Base-by-base conservation (phyloP, 1,140 invertebrate species). In the Heliconius eleuchia region DNA sequence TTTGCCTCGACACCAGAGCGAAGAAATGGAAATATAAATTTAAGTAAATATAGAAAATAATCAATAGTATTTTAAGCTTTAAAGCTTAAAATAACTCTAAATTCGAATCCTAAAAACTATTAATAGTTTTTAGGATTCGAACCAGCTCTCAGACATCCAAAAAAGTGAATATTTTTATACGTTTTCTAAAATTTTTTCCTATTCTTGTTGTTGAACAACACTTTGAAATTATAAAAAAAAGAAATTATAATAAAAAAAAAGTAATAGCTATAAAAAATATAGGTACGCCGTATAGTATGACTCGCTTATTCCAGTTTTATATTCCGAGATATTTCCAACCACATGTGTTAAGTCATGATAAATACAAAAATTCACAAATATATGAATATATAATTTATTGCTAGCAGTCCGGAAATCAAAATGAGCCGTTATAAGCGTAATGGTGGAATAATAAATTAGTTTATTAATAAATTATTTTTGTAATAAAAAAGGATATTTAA, bases 351-450 rank as follows among this genome's bases (percentile, higher is more conserved):
- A 73, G 72, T 77, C 39, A 73, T 73, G 39, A 42, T 55, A 78
- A 78, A 39, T 23, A 57, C 42, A 55, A 78, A 71, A 78, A 78
- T n/a, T 78, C 23, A 30, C 34, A 52, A 57, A 73, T 71, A 73
- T 13, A n/a, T 72, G 72, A 78, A 57, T 66, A 66, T 66, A 66
- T 76, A 46, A 71, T 71, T 71, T 66, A 76, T 71, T 70, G 55
- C 30, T 60, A 50, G 27, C 9, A 76, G 6, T 76, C 39, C 55
- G 74, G 74, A 76, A 76, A 76, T 76, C 46, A 76, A 76, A 74
- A 76, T 30, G 60, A 30, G 9, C 74, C 74, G 74, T 76, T 76
- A 76, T 46, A 66, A 30, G 19, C 27, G 55, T n/a, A 57, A 60
- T 60, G 7, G 8, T 11, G 9, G n/a, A 27, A n/a, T 60, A 60